These are phyloP conservation scores for Sinosuthora webbiana DNA, from an alignment of 2,113 vertebrate species.

Conservation along the genomic window DNA sequence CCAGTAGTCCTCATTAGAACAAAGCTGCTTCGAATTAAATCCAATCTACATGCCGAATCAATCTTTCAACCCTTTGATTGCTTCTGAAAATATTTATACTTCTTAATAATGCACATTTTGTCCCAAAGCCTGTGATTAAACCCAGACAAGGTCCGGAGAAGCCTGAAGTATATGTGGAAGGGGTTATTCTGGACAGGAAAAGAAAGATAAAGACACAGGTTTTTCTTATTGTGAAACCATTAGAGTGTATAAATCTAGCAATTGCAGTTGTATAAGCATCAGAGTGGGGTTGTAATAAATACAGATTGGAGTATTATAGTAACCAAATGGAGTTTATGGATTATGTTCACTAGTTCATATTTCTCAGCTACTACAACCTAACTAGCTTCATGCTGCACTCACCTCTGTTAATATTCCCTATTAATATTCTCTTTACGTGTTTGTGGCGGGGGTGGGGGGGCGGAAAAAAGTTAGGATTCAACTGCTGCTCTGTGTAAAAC, in stretches of 20 bases:
- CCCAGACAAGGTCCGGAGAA: conserved; percentile 70
- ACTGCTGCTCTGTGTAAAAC: not conserved
- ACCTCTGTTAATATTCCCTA: conserved; percentile 22
- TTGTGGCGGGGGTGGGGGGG: not conserved
- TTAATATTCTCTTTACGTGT: conserved; percentile 17
- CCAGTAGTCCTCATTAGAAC: conserved; percentile 79
- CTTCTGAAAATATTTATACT: conserved; percentile 87
- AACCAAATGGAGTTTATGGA: conserved; percentile 66
- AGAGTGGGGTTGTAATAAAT: conserved; percentile 65
- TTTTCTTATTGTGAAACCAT: conserved; percentile 72
- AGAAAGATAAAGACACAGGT: conserved; percentile 67
- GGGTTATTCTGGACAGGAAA: conserved; percentile 68
- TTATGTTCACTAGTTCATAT: conserved; percentile 51
- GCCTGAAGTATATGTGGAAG: conserved; percentile 52
- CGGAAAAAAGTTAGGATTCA: not conserved
- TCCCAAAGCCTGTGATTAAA: conserved; percentile 80
- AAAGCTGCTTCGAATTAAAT: conserved; percentile 83
- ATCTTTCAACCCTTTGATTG: conserved; percentile 82
- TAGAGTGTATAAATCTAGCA: conserved; percentile 74
- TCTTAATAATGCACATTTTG: conserved; percentile 82
- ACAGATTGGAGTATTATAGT: conserved; percentile 57
- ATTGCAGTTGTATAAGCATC: conserved; percentile 68
- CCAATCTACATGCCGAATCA: conserved; percentile 78
- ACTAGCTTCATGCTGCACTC: not conserved
- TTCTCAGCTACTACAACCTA: conserved; percentile 33